Conservation (phyloP, 2,113 vertebrate species). For the Riparia riparia region DNA sequence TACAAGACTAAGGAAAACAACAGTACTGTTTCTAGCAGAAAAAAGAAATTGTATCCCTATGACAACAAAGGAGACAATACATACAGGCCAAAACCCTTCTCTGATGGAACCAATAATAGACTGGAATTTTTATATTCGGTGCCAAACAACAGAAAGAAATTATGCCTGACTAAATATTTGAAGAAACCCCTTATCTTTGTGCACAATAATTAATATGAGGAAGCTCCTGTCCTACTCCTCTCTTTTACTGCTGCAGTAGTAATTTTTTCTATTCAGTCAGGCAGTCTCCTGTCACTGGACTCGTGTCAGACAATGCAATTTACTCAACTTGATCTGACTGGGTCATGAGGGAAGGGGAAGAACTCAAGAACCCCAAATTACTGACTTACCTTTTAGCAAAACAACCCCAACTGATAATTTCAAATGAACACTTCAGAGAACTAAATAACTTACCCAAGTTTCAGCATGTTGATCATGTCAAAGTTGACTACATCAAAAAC, state of each 20-base stretch:
- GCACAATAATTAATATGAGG: background rate
- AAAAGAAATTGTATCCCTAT: background rate
- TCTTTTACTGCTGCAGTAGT: background rate
- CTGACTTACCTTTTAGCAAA: background rate
- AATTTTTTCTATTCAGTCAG: background rate
- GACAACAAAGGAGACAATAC: background rate
- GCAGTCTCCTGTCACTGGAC: background rate
- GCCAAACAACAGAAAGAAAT: background rate
- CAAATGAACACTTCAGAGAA: background rate
- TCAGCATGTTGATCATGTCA: slow-evolving; percentile 99
- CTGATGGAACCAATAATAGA: background rate
- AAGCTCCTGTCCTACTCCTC: background rate
- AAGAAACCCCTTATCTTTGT: background rate
- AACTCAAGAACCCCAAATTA: background rate
- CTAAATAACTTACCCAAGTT: slow-evolving; percentile 86
- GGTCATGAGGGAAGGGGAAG: too few relatives aligned
- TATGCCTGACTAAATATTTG: background rate
- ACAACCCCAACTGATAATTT: background rate
- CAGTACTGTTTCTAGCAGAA: background rate
- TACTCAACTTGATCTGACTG: background rate
- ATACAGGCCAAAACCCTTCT: background rate
- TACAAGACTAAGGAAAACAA: background rate
- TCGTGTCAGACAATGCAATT: background rate
- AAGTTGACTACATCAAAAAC: slow-evolving; percentile 99
- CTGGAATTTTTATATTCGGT: background rate